Conservation (phyloP, 2,797 vertebrate species). For the Anolis apletophallus region DNA sequence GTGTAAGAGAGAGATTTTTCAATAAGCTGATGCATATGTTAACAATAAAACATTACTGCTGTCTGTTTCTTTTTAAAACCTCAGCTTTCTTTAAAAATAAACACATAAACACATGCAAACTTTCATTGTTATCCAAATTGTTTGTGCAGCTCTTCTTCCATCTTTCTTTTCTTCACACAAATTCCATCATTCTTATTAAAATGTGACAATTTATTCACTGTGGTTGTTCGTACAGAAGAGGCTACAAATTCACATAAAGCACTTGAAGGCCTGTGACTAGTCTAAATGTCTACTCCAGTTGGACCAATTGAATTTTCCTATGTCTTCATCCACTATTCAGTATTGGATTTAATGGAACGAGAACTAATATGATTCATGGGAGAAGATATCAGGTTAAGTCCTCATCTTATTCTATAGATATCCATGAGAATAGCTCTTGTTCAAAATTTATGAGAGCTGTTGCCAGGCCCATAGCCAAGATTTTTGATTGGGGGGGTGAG, state of each 20-base stretch:
- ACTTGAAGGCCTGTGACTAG: no score
- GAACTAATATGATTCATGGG: no score
- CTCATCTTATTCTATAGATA: no score
- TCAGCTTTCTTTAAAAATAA: background rate
- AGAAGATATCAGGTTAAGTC: no score
- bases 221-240: background rate
- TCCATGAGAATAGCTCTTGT: background rate
- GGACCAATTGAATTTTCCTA: no score
- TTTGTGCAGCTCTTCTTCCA: background rate
- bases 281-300: no score
- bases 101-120: background rate
- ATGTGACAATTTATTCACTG: background rate
- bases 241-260: no score
- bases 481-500: no score
- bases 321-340: no score
- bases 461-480: no score
- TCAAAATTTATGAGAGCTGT: background rate
- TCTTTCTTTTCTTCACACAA: background rate
- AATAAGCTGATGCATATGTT: background rate
- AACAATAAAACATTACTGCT: background rate
- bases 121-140: background rate
- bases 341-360: no score
- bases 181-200: background rate
- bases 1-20: no score
- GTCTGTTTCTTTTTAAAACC: background rate